phyloP scores from a whole-genome alignment of 1,140 invertebrate genomes.

The Hypothenemus hampei region DNA sequence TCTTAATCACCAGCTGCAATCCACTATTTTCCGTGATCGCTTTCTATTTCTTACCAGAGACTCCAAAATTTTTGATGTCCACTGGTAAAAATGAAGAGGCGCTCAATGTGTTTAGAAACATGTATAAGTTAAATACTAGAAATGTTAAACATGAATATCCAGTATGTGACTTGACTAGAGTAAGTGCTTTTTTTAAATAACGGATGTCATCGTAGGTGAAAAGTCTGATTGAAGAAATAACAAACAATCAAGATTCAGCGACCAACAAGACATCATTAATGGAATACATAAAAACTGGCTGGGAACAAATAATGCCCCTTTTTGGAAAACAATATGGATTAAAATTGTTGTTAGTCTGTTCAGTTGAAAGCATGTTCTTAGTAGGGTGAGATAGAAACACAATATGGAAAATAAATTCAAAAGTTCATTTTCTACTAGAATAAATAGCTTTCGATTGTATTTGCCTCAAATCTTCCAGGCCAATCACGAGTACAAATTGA shows the following conservation, averaged over 20 bases:
- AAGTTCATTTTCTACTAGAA: slow-evolving; percentile 4
- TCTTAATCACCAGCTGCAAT: slow-evolving; percentile 60
- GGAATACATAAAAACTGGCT: slow-evolving; percentile 25
- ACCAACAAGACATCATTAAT: slow-evolving; percentile 22
- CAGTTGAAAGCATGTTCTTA: slow-evolving; percentile 30
- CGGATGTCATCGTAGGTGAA: slow-evolving; percentile 15
- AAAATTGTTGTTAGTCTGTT: slow-evolving; percentile 32
- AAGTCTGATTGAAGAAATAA: slow-evolving; percentile 31
- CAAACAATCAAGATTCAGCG: slow-evolving; percentile 14
- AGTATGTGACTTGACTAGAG: slow-evolving; percentile 44
- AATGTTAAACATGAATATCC: slow-evolving; percentile 58
- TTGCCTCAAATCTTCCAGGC: slow-evolving; percentile 31
- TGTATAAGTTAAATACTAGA: slow-evolving; percentile 59
- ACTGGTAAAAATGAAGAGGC: slow-evolving; percentile 64
- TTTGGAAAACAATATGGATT: slow-evolving; percentile 28
- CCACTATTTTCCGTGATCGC: slow-evolving; percentile 57
- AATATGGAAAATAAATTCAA: neutral
- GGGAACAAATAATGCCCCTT: slow-evolving; percentile 29
- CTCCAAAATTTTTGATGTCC: slow-evolving; percentile 77
- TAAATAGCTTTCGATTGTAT: slow-evolving; percentile 24
- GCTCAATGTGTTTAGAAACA: slow-evolving; percentile 53
- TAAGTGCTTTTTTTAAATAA: neutral
- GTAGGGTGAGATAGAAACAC: slow-evolving; percentile 26
- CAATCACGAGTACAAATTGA: slow-evolving; percentile 24
- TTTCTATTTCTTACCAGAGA: slow-evolving; percentile 69